Evolutionary conservation across 2,888 invertebrate genomes (phyloP).

Genomic region (Oligia latruncula): DNA sequence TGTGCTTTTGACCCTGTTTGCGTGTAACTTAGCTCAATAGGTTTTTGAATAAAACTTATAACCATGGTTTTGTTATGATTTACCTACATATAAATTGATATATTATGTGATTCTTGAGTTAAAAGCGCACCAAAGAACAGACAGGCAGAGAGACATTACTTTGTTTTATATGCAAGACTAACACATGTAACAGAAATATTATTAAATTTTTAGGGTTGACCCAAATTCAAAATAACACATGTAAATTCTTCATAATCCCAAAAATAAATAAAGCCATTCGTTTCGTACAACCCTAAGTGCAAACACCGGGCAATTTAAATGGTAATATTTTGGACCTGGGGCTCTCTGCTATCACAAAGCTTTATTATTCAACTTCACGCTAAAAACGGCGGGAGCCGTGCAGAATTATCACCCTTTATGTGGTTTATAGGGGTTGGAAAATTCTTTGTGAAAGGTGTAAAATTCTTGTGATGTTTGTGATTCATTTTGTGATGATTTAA

Average conservation of each 20-base stretch:
- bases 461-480: neutral
- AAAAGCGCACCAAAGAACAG: neutral
- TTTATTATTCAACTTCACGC: conserved; percentile 58
- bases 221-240: neutral
- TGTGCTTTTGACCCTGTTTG: neutral
- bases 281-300: conserved; percentile 58
- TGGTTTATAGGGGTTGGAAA: conserved; percentile 7
- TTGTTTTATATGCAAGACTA: neutral
- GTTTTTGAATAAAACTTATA: neutral
- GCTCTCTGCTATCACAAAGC: conserved; percentile 61
- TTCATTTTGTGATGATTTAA: conserved; percentile 8
- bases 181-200: neutral
- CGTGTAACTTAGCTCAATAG: neutral
- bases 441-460: conserved; percentile 6
- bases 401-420: conserved; percentile 37
- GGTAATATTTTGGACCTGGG: conserved; percentile 70
- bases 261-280: conserved; percentile 18
- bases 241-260: conserved; percentile 8
- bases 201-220: neutral
- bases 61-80: neutral
- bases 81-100: neutral
- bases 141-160: neutral
- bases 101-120: no score
- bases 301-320: conserved; percentile 74
- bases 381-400: conserved; percentile 32